Percentiles rank a stretch among this genome's conserved stretches.
phyloP scores from a whole-genome alignment of 2,113 vertebrate genomes.

The Gymnobelideus leadbeateri region DNA sequence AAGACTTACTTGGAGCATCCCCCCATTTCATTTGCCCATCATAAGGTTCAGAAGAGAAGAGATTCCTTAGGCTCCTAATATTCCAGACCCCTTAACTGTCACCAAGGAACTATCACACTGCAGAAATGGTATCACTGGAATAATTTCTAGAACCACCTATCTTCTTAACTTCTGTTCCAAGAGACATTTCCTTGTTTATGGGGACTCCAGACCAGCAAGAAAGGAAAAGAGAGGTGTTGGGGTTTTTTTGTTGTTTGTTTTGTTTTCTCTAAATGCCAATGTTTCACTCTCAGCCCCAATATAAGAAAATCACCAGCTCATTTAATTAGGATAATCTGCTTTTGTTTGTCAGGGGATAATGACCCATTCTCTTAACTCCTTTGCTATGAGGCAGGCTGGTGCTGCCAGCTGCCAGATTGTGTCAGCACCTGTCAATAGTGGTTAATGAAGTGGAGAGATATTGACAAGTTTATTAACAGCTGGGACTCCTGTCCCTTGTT shows the following conservation, averaged over 20 bases:
- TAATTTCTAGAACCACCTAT: slow-evolving; percentile 64
- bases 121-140: slow-evolving; percentile 55
- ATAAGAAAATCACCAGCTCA: slow-evolving; percentile 45
- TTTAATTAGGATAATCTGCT: slow-evolving; percentile 67
- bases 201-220: slow-evolving; percentile 18
- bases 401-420: slow-evolving; percentile 54
- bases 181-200: slow-evolving; percentile 20
- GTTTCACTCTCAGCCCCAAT: background rate
- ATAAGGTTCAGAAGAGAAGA: slow-evolving; percentile 49
- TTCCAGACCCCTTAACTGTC: slow-evolving; percentile 32
- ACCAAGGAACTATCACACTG: slow-evolving; percentile 36
- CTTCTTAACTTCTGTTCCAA: slow-evolving; percentile 10
- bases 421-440: slow-evolving; percentile 44
- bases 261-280: background rate
- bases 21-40: slow-evolving; percentile 59
- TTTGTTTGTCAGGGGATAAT: slow-evolving; percentile 70
- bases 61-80: slow-evolving; percentile 38
- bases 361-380: slow-evolving; percentile 62
- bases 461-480: slow-evolving; percentile 42
- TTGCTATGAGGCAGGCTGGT: slow-evolving; percentile 42
- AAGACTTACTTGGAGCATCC: slow-evolving; percentile 55
- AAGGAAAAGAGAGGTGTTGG: background rate
- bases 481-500: background rate
- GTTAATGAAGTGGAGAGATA: slow-evolving; percentile 64
- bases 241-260: no score